Evolutionary conservation across 2,888 invertebrate species (phyloP).

Genomic region (Epistrophe eligans): DNA sequence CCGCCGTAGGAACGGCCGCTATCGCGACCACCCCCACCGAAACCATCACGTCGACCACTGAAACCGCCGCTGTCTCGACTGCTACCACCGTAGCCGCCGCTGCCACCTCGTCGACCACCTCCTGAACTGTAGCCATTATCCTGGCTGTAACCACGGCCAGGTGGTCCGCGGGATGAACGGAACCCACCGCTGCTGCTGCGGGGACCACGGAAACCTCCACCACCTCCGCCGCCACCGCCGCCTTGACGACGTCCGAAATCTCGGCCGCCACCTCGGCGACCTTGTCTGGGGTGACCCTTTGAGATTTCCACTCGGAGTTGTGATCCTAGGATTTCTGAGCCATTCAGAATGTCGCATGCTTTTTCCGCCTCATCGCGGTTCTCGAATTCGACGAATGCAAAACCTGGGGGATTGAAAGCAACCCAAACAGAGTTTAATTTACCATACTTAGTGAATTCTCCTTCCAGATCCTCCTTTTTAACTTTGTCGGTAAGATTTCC

Average conservation of each 20-base stretch:
- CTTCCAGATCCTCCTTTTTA: constrained; percentile 96
- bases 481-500: constrained; percentile 94
- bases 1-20: constrained; percentile 81
- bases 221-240: constrained; percentile 85
- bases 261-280: constrained; percentile 85
- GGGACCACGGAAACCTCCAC: constrained; percentile 84
- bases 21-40: constrained; percentile 80
- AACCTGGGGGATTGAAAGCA: constrained; percentile 96
- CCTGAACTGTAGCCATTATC: constrained; percentile 74
- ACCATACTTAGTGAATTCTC: constrained; percentile 95
- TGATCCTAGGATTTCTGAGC: constrained; percentile 93
- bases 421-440: constrained; percentile 96
- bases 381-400: constrained; percentile 96
- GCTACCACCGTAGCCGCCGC: constrained; percentile 78
- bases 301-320: constrained; percentile 95
- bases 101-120: constrained; percentile 71
- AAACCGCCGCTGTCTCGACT: constrained; percentile 82
- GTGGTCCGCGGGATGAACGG: constrained; percentile 85
- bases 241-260: constrained; percentile 84
- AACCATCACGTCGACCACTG: constrained; percentile 84
- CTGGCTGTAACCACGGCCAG: constrained; percentile 77
- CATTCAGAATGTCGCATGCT: constrained; percentile 93
- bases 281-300: constrained; percentile 90
- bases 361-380: constrained; percentile 95
- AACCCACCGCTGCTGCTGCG: constrained; percentile 84